Evolutionary conservation across 2,113 vertebrate species (phyloP).

Genomic region (Capreolus pygargus): DNA sequence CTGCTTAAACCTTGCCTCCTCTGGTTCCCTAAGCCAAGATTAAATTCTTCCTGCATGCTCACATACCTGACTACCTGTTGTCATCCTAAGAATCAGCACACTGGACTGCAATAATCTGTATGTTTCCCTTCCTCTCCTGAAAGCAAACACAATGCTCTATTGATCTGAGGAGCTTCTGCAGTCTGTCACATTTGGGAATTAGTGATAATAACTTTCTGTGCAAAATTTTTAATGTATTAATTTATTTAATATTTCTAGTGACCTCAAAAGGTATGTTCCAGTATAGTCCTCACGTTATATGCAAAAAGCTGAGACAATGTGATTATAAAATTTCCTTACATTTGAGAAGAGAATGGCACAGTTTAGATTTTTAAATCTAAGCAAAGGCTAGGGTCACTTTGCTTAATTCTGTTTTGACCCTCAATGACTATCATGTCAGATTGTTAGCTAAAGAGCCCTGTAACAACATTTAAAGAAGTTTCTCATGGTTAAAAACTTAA

Average conservation of each 20-base stretch:
- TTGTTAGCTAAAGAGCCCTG: not conserved
- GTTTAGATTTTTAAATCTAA: constrained; percentile 25
- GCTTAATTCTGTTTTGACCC: not conserved
- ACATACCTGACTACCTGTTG: not conserved
- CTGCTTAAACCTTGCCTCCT: not conserved
- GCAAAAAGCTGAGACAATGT: not conserved
- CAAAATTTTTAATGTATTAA: not conserved
- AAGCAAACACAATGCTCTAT: not conserved
- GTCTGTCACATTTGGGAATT: not conserved
- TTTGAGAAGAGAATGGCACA: not conserved
- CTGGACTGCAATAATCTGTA: not conserved
- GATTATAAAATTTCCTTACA: not conserved
- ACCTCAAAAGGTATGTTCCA: not conserved
- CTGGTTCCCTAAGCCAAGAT: not conserved
- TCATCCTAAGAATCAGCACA: not conserved
- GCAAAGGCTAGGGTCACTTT: not conserved
- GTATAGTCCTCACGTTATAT: not conserved
- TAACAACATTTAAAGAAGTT: not conserved
- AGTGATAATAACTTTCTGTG: not conserved
- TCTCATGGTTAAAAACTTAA: not conserved
- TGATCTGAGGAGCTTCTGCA: not conserved
- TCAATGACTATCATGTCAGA: not conserved
- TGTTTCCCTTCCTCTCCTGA: not conserved
- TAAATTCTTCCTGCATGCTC: not conserved
- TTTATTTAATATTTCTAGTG: not conserved